Evolutionary conservation across 1,140 invertebrate species (phyloP), one percentile per base, ranked within the genome.

Genomic region (Achatina immaculata): DNA sequence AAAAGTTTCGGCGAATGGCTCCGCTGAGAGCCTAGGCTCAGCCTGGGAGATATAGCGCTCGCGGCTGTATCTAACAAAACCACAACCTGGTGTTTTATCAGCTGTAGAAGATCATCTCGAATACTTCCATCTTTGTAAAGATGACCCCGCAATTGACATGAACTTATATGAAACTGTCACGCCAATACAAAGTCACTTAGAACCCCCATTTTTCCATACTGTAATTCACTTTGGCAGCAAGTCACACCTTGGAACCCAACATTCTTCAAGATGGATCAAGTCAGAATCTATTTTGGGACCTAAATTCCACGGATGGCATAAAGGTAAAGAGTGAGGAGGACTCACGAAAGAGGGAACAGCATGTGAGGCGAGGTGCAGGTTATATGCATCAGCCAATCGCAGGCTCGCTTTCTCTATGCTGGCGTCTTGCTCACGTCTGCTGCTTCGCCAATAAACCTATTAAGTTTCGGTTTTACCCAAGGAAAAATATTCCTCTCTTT

Each of bases 251-350:
- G 58, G 42, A 78, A 78, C 65, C 62, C 40, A 78, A 68, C 76
- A 78, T 78, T 78, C 76, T 78, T 68, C 62, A 78, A 78, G 76
- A 78, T 78, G 76, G 62, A 62, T 68, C 62, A 68, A 51, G 76
- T 62, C 76, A 78, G 62, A 28, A 78, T 66, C 65, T 78, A 78
- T 78, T 68, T 77, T 78, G 76, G 58, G 58, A 4, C 76, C 45
- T 42, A 78, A 78, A 78, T 78, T 78, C 76, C 62, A 78, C 62
- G 76, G 76, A 78, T 78, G 76, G 76, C 76, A 68, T 68, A 9
- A 2, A 45, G 76, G 76, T 78, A 68, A 40, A 34, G 65, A 38
- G 76, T 24, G 28, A 62, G 65, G 58, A 38, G 58, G 55, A 34
- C 11, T 28, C 24, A 31, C 21, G 31, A 19, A 58, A 36, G 58